Evolutionary conservation across 2,888 invertebrate genomes (phyloP), one percentile per base, ranked within the genome.

Genomic region (Iselma pallidipennis): DNA sequence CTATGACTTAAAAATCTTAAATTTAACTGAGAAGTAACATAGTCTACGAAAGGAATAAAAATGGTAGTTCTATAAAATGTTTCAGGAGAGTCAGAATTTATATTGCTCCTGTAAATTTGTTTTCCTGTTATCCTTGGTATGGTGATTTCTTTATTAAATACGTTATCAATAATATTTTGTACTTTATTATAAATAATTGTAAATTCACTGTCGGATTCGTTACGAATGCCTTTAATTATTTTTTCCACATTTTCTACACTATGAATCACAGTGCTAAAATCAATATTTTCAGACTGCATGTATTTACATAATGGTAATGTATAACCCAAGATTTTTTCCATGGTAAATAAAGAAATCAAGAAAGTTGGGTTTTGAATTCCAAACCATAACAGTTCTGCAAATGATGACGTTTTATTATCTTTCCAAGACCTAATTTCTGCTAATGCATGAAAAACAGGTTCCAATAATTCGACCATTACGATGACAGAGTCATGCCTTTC

Each of bases 381-480:
- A n/a, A n/a, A n/a, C n/a, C n/a, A n/a, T n/a, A n/a, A n/a, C n/a
- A n/a, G n/a, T n/a, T n/a, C n/a, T n/a, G n/a, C n/a, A n/a, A n/a
- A n/a, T n/a, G n/a, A n/a, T n/a, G n/a, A n/a, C n/a, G n/a, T n/a
- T n/a, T n/a, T n/a, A n/a, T n/a, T n/a, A n/a, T n/a, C n/a, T n/a
- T n/a, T n/a, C n/a, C n/a, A n/a, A n/a, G n/a, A n/a, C n/a, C n/a
- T n/a, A n/a, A n/a, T n/a, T n/a, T n/a, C n/a, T n/a, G n/a, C n/a
- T n/a, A n/a, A n/a, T n/a, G n/a, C n/a, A n/a, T n/a, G n/a, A n/a
- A n/a, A n/a, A n/a, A n/a, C n/a, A n/a, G n/a, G n/a, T n/a, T n/a
- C n/a, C n/a, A n/a, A n/a, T n/a, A 26, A 71, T 70, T 25, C 25
- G 4, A 25, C 25, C 25, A 25, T 25, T 25, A 25, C 25, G 3